These are phyloP conservation scores for Clarias gariepinus DNA, from an alignment of 2,113 vertebrate genomes.

Conservation along the genomic window DNA sequence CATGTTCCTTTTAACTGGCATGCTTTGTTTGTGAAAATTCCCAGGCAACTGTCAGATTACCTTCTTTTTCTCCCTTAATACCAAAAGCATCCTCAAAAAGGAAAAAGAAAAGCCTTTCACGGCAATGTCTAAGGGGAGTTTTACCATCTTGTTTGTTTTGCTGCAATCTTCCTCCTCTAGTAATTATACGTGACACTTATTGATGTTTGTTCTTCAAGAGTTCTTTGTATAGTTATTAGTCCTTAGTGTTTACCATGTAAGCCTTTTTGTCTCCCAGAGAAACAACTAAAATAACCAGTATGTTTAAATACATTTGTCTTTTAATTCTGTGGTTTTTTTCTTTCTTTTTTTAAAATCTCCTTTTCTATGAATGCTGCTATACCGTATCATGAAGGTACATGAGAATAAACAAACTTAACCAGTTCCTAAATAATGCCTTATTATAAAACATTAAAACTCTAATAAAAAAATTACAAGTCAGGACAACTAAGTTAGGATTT, in stretches of 20 bases:
- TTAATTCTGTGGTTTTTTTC: too few species aligned
- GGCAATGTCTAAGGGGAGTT: neutral
- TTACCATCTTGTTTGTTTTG: neutral
- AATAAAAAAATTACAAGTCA: neutral
- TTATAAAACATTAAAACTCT: neutral
- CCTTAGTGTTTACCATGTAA: neutral
- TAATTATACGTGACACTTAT: slow-evolving; percentile 4
- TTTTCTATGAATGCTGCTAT: neutral
- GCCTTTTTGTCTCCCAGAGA: neutral
- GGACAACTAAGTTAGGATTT: neutral
- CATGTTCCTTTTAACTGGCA: neutral
- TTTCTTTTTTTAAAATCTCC: neutral
- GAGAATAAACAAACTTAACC: neutral
- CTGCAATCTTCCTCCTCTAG: neutral
- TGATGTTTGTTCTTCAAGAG: neutral
- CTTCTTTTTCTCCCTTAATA: neutral
- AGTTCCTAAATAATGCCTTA: neutral
- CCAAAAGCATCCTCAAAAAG: neutral
- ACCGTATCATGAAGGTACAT: neutral
- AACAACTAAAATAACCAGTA: neutral
- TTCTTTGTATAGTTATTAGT: neutral
- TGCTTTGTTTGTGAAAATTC: neutral
- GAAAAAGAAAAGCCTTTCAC: neutral
- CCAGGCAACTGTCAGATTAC: slow-evolving; percentile 10
- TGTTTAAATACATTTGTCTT: neutral